These are phyloP conservation scores for Paguma larvata DNA, from an alignment of 2,797 vertebrate species.

Conservation along the genomic window DNA sequence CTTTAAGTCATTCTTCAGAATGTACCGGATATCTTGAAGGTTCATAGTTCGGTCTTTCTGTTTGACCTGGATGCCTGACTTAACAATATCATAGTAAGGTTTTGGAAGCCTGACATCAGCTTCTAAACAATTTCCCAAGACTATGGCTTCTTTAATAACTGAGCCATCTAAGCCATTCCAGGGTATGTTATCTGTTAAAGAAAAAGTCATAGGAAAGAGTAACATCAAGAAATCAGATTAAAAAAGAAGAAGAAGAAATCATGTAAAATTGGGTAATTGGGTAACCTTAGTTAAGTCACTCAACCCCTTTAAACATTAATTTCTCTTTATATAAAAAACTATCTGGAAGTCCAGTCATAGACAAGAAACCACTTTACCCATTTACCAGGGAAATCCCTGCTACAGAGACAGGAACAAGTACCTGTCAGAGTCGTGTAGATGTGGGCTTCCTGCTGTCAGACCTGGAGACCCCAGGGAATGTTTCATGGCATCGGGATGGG, in stretches of 20 bases:
- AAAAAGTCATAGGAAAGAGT: slow-evolving; percentile 41
- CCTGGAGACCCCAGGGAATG: not conserved
- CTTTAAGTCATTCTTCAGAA: slow-evolving; percentile 90
- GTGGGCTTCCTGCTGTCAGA: not conserved
- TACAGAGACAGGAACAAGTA: not conserved
- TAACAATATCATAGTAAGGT: slow-evolving; percentile 87
- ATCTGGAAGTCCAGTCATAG: not conserved
- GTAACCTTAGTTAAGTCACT: not conserved
- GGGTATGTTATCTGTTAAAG: slow-evolving; percentile 88
- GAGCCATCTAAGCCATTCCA: slow-evolving; percentile 88
- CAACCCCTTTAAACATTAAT: slow-evolving; percentile 17
- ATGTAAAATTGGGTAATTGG: not conserved
- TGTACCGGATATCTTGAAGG: slow-evolving; percentile 89
- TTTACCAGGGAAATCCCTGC: not conserved
- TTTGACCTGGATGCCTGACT: slow-evolving; percentile 87
- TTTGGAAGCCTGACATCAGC: slow-evolving; percentile 88
- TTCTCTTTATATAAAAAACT: slow-evolving; percentile 45
- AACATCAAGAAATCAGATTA: slow-evolving; percentile 49
- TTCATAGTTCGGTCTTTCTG: slow-evolving; percentile 86
- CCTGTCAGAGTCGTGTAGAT: not conserved
- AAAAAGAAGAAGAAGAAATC: not conserved
- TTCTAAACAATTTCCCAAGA: slow-evolving; percentile 84
- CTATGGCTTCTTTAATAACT: slow-evolving; percentile 83
- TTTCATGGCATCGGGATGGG: not conserved
- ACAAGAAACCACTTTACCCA: not conserved